Evolutionary conservation across 1,140 invertebrate species (phyloP), one percentile per base, ranked within the genome.

Genomic region (Diorhabda carinulata): DNA sequence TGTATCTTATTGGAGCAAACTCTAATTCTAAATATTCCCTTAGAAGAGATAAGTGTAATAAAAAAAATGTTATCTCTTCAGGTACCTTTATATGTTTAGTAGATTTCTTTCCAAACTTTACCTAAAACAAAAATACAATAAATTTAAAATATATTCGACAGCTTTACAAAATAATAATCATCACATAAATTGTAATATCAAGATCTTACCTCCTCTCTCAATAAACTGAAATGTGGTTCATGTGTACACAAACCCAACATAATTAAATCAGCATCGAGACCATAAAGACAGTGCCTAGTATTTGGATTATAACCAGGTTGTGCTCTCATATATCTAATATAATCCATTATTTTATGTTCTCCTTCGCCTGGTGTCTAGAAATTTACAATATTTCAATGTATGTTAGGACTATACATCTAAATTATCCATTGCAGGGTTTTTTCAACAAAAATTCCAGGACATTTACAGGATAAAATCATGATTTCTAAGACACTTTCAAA

Each of bases 321-420:
- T 0, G 92, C 86, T 76, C 93, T 91, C 78, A 93, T 84, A 82
- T 91, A 94, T 10, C 96, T 84, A 72, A 99, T 98, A 78, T 95
- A 98, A 80, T 98, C 96, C 96, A 98, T 98, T 61, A 98, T 97
- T 84, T 98, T 99, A 80, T 99, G 97, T 83, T 99, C 97, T 4
- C 97, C 97, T 86, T 99, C 97, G 9, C 96, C 96, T 41, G 96
- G 95, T 3, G 92, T 92, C 91, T 94, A 75, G 61, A 83, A 73
- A 74, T 41, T 25, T 25, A 25, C 25, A 25, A 25, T 25, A 25
- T 25, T 25, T 25, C 25, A 25, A 25, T 25, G 25, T 25, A 25
- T 25, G 25, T 25, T 25, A 25, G 25, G 1, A 25, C 25, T 25
- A 25, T 25, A 25, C 25, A 25, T 25, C 25, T 25, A 25, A 25